phyloP scores from a whole-genome alignment of 2,113 vertebrate species.

The Prolemur simus region DNA sequence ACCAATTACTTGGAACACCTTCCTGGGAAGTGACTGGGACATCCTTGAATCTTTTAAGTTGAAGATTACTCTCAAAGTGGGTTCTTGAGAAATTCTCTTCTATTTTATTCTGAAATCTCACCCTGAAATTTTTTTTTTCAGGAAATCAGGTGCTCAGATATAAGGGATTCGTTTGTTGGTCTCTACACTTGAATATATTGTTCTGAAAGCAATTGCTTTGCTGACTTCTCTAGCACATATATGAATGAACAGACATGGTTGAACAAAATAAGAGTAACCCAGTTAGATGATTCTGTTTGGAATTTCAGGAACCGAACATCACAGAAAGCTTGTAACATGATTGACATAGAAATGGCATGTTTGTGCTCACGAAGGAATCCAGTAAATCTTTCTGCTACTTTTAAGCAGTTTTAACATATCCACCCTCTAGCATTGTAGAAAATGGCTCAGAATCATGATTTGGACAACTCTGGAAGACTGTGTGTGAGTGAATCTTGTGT shows the following conservation, averaged over 20 bases:
- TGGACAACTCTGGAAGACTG: neutral
- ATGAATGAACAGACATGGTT: neutral
- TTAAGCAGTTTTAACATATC: neutral
- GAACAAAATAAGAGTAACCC: neutral
- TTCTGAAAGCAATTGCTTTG: slow-evolving; percentile 26
- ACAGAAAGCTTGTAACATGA: neutral
- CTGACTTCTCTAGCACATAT: neutral
- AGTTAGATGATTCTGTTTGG: neutral
- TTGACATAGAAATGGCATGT: neutral
- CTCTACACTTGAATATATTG: neutral
- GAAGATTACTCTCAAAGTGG: neutral
- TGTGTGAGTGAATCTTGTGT: neutral
- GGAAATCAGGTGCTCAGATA: neutral
- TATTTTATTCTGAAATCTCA: slow-evolving; percentile 47
- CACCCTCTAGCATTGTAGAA: too few relatives aligned
- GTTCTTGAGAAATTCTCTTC: slow-evolving; percentile 32
- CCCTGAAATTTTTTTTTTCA: neutral
- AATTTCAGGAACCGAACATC: neutral
- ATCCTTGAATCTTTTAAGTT: slow-evolving; percentile 13
- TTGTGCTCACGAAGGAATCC: neutral
- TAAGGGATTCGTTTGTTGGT: neutral
- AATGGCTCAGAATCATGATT: neutral
- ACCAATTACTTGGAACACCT: neutral
- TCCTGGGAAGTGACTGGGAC: neutral
- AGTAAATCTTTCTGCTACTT: neutral